A percentile compares a stretch with the other conserved stretches of the same genome.
These are phyloP conservation scores for Entomobrya multifasciata DNA, from an alignment of 2,888 invertebrate species.

Conservation along the genomic window DNA sequence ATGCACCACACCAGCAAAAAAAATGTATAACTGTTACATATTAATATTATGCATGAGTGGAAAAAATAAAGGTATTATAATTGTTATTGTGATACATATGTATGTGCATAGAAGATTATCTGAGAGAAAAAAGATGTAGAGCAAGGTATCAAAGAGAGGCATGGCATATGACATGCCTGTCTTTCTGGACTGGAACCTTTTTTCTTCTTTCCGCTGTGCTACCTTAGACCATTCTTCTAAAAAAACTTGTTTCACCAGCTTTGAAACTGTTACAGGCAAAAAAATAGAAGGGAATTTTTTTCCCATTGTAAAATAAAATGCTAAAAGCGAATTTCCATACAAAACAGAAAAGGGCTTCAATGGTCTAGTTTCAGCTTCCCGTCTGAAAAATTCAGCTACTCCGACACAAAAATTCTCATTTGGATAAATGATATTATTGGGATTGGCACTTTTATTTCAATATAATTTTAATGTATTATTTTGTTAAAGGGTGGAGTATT, in stretches of 20 bases:
- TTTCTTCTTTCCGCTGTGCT: neutral
- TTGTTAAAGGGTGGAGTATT: too few relatives aligned
- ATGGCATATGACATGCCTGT: neutral
- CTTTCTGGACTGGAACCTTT: conserved; percentile 47
- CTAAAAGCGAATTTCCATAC: conserved; percentile 59
- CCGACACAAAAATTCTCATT: too few relatives aligned
- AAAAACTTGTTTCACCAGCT: conserved; percentile 18
- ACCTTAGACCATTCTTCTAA: conserved; percentile 30
- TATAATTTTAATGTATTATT: neutral
- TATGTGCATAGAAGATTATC: too few relatives aligned
- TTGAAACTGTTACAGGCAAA: too few relatives aligned
- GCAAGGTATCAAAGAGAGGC: too few relatives aligned
- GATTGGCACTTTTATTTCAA: conserved; percentile 27
- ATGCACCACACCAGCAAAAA: conserved; percentile 24
- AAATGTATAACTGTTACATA: conserved; percentile 4
- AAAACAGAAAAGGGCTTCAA: conserved; percentile 51
- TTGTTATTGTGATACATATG: neutral
- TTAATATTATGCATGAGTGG: too few relatives aligned
- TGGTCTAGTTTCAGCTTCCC: too few relatives aligned
- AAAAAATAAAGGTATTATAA: conserved; percentile 43
- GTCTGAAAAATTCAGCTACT: too few relatives aligned
- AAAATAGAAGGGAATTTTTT: too few relatives aligned
- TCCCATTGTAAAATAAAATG: neutral
- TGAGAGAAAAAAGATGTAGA: too few relatives aligned
- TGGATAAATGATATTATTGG: too few relatives aligned